Base-by-base conservation (phyloP, 53 echinoderm and acorn worm genomes). In the Hippasteria phrygiana region DNA sequence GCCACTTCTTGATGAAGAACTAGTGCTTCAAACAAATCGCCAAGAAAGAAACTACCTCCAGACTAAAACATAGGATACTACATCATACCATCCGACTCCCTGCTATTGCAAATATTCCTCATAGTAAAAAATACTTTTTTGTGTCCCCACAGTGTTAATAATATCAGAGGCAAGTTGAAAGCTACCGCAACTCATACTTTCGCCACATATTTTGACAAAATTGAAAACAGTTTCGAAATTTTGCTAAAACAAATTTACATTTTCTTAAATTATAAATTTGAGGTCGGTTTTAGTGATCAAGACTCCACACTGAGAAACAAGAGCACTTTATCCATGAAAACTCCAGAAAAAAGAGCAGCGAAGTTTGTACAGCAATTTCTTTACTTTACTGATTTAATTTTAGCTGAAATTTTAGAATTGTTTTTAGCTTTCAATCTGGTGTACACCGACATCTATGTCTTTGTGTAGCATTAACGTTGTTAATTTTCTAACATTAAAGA, bases 221-320 rank as follows among this genome's bases (percentile, higher is more conserved):
- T 28, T 54, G 47, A 28, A 50, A 76, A 50, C 43, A 18, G 13
- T 36, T 34, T 28, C 16, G 45, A 45, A 9, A 72, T 20, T 54
- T 37, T 31, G 50, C 53, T 76, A 43, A 76, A 59, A 59, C 59
- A 59, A 26, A 22, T 59, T 14, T 59, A 3, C n/a, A 59, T 26
- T 24, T 1, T 59, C n/a, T 26, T 18, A 76, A 76, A 76, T 76
- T 32, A 76, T 43, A 76, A 76, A 76, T 76, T 43, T 76, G 76
- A 76, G 76, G 76, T 76, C 76, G 43, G 17, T 76, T 29, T 74
- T 43, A 20, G 54, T 76, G 76, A 76, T 76, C 47, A 76, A 50
- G 50, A 76, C 18, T 76, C 24, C 51, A 76, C 28, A 53, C 29
- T 37, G 37, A 50, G 24, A 43, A 27, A 16, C 11, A 22, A 42